phyloP scores from a whole-genome alignment of 2,888 invertebrate species.

The Plusia festucae region DNA sequence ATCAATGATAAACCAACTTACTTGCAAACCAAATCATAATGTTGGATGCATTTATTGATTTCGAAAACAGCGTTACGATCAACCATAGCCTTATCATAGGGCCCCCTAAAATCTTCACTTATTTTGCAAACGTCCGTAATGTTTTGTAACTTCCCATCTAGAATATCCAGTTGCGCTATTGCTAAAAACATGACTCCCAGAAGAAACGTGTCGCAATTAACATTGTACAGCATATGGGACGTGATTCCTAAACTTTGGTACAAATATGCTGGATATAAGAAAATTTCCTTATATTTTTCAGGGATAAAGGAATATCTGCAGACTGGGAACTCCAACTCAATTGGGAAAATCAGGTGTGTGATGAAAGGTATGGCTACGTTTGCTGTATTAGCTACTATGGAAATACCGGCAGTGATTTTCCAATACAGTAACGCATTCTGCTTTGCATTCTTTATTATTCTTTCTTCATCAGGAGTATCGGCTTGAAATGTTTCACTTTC shows the following conservation, averaged over 20 bases:
- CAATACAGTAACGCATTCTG: slow-evolving; percentile 66
- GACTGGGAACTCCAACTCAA: slow-evolving; percentile 66
- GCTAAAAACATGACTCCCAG: slow-evolving; percentile 72
- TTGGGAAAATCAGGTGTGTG: slow-evolving; percentile 61
- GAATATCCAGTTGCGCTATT: slow-evolving; percentile 74
- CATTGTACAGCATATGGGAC: slow-evolving; percentile 68
- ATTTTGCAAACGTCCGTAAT: slow-evolving; percentile 55
- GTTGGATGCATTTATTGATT: slow-evolving; percentile 69
- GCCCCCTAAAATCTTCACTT: slow-evolving; percentile 13
- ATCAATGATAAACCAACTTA: slow-evolving; percentile 56
- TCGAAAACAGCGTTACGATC: slow-evolving; percentile 54
- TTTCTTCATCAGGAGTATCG: slow-evolving; percentile 55
- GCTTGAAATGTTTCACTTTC: slow-evolving; percentile 74
- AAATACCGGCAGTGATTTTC: slow-evolving; percentile 67
- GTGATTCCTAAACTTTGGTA: slow-evolving; percentile 74
- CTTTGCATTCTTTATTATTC: slow-evolving; percentile 68
- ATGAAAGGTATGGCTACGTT: slow-evolving; percentile 68
- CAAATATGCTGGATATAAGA: slow-evolving; percentile 71
- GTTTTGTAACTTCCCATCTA: slow-evolving; percentile 67
- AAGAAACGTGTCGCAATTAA: slow-evolving; percentile 75
- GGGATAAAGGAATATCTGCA: slow-evolving; percentile 74
- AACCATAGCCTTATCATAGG: slow-evolving; percentile 20
- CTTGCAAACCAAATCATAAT: slow-evolving; percentile 70
- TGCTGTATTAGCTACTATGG: slow-evolving; percentile 62
- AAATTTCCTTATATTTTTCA: slow-evolving; percentile 58